Evolutionary conservation across 2,797 vertebrate species (phyloP).

Genomic region (Todus mexicanus): DNA sequence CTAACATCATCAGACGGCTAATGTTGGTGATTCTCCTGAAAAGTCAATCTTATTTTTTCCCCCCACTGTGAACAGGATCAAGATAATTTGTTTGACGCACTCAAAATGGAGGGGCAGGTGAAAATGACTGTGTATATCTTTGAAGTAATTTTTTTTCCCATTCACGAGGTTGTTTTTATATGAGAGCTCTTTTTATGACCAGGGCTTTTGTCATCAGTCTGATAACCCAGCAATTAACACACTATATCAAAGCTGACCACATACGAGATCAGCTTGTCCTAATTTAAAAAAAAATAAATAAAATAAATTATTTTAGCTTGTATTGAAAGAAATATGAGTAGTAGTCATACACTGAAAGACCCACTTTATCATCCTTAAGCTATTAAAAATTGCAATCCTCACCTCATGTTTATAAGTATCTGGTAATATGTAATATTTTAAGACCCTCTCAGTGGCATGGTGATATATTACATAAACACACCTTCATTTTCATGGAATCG

Average conservation of each 20-base stretch:
- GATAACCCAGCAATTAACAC: not conserved
- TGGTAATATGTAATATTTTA: not conserved
- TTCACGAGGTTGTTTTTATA: not conserved
- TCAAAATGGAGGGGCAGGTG: not conserved
- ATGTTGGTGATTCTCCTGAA: fast-evolving
- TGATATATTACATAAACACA: not conserved
- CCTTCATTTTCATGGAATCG: not conserved
- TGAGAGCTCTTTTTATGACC: not conserved
- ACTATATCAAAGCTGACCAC: not conserved
- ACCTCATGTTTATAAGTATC: not conserved
- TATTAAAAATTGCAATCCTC: not conserved
- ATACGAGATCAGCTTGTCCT: not conserved
- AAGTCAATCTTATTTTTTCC: fast-evolving
- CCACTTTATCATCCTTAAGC: not conserved
- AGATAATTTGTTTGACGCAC: not conserved
- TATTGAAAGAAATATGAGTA: slow-evolving; percentile 1
- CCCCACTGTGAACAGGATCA: not conserved
- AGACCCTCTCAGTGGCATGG: not conserved
- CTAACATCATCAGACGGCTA: fast-evolving
- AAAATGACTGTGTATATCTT: not conserved
- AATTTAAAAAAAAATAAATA: not conserved
- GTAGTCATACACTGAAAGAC: not conserved
- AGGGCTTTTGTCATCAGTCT: not conserved
- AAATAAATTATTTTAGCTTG: not conserved
- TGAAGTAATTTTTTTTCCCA: not conserved